Conservation (phyloP, 2,888 invertebrate species). For the Lepidochrysops patricia region DNA sequence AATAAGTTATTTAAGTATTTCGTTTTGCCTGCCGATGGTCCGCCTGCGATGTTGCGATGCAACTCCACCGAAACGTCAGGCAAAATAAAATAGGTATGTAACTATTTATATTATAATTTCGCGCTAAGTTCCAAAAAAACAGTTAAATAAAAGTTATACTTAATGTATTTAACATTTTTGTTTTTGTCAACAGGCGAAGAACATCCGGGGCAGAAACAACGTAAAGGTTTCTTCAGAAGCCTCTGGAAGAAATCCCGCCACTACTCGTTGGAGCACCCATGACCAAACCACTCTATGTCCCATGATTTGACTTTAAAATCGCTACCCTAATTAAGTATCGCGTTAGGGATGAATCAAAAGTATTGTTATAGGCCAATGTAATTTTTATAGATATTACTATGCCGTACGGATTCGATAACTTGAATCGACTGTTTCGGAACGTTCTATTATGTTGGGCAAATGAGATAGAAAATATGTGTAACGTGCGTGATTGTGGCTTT, state of each 20-base stretch:
- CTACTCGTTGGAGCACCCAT: slow-evolving; percentile 90
- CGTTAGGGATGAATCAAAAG: slow-evolving; percentile 8
- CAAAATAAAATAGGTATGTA: too few relatives aligned
- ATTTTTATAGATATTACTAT: slow-evolving; percentile 16
- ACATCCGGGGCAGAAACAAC: slow-evolving; percentile 80
- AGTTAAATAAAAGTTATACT: too few relatives aligned
- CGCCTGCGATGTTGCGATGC: neutral
- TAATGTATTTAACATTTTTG: slow-evolving; percentile 6
- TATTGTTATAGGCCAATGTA: slow-evolving; percentile 18
- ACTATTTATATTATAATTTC: too few relatives aligned
- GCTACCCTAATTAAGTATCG: slow-evolving; percentile 22
- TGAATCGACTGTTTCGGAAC: neutral
- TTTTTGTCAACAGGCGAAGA: slow-evolving; percentile 76
- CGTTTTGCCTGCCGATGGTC: too few relatives aligned
- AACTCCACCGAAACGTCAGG: too few relatives aligned
- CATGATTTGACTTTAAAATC: slow-evolving; percentile 27
- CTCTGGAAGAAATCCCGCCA: slow-evolving; percentile 92
- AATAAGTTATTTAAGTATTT: too few relatives aligned
- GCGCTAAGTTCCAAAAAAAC: too few relatives aligned
- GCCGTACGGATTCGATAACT: slow-evolving; percentile 13
- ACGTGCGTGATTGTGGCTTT: slow-evolving; percentile 31
- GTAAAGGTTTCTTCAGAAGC: slow-evolving; percentile 91
- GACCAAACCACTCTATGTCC: slow-evolving; percentile 45
- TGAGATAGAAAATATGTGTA: slow-evolving; percentile 20
- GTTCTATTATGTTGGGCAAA: slow-evolving; percentile 7